Base-by-base conservation (phyloP, 2,113 vertebrate genomes). In the Carettochelys insculpta region DNA sequence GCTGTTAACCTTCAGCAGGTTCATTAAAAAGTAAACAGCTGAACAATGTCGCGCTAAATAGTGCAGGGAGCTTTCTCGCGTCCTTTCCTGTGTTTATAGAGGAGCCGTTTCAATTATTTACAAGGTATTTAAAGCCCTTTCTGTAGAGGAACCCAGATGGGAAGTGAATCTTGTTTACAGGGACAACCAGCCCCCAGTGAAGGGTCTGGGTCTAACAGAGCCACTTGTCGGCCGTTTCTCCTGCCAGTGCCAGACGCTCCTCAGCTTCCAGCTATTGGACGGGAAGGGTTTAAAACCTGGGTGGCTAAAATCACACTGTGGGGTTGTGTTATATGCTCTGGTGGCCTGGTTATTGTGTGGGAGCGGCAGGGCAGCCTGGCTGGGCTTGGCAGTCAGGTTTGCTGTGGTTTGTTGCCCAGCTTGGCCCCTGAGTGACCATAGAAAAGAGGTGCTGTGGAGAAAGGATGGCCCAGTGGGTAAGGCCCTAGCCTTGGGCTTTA, bases 11-110 rank as follows among this genome's bases (percentile, higher is more conserved):
- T 80, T 75, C 94, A 48, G 84, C 14, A 0, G 0, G 12, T 56
- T 94, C 95, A 93, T 96, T 81, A 92, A 93, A 93, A 48, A 83
- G 19, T 83, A 54, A 96, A 5, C 65, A 96, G 82, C 58, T 0
- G 2, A 8, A 56, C 52, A 75, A 82, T 91, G 51, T 85, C 77
- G 77, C 77, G 87, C 89, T 85, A 24, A 92, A 56, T 2, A 43
- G 91, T 88, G 50, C 53, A 5, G n/a, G 0, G 0, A 80, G 84
- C 14, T 0, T 27, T 89, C 90, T 75, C 24, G 8, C 19, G 78
- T 53, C 87, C 48, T 79, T 78, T 85, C 85, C 94, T 86, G 20
- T 71, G 86, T 11, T 92, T 34, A 27, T 79, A 80, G 90, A 92
- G 92, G 85, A 90, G 11, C 22, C 83, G 14, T 14, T 17, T 95